These are phyloP conservation scores for Megathymus violae DNA, from an alignment of 1,140 invertebrate genomes.

Conservation along the genomic window DNA sequence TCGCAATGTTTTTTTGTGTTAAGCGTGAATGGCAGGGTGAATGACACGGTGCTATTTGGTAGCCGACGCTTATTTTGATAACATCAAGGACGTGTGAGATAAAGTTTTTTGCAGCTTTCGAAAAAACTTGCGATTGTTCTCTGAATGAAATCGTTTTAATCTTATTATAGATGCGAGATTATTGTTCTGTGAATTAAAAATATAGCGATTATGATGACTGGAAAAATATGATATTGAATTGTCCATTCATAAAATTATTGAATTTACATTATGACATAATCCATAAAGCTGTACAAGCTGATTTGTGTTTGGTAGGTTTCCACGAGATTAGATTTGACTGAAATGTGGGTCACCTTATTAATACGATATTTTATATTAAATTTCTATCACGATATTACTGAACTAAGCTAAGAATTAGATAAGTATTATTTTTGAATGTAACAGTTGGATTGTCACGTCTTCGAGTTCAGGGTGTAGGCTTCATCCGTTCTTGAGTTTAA, in stretches of 20 bases:
- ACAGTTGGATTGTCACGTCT: no score
- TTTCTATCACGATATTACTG: no score
- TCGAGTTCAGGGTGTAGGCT: no score
- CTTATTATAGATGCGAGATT: constrained; percentile 10
- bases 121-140: constrained; percentile 22
- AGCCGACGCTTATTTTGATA: constrained; percentile 52
- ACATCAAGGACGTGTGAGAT: constrained; percentile 37
- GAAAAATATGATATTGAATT: no score
- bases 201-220: constrained; percentile 27
- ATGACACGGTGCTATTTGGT: constrained; percentile 57
- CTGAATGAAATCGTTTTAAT: constrained; percentile 20
- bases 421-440: no score
- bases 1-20: constrained; percentile 43
- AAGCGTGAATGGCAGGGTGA: constrained; percentile 41
- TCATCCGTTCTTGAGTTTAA: no score
- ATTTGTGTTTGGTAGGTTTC: no score
- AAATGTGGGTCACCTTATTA: no score
- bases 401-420: no score
- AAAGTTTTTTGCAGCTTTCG: constrained; percentile 2
- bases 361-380: no score
- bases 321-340: no score
- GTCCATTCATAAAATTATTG: background rate
- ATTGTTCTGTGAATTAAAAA: background rate
- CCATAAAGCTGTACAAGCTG: no score
- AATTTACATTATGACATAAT: background rate